Evolutionary conservation across 2,888 invertebrate genomes (phyloP).

Genomic region (Cancer borealis): DNA sequence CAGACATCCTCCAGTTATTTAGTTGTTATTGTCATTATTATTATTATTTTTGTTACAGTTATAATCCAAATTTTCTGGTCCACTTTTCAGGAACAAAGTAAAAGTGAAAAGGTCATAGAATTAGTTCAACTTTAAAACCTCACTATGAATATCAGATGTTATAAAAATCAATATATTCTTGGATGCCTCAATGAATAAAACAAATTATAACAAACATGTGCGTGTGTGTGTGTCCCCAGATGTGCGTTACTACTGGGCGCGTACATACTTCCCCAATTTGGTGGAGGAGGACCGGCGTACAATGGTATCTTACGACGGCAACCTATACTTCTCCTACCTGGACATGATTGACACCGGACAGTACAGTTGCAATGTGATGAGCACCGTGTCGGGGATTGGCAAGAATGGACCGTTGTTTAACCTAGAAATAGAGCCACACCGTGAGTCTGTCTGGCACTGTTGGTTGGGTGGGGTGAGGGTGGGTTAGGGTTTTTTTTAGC

Average conservation of each 20-base stretch:
- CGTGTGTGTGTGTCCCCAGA: slow-evolving; percentile 80
- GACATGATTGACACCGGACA: slow-evolving; percentile 93
- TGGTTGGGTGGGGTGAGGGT: not conserved
- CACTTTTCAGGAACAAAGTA: too few species aligned
- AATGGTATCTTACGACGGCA: slow-evolving; percentile 96
- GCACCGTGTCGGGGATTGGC: slow-evolving; percentile 91
- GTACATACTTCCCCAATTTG: slow-evolving; percentile 93
- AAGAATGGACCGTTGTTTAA: slow-evolving; percentile 94
- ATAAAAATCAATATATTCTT: too few species aligned
- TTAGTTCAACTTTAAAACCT: too few species aligned
- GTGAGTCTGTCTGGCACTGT: slow-evolving; percentile 50
- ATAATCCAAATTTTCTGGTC: not conserved
- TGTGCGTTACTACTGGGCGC: slow-evolving; percentile 94
- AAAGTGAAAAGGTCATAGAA: too few species aligned
- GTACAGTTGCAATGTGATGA: slow-evolving; percentile 95
- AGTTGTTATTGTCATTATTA: not conserved
- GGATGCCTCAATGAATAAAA: too few species aligned
- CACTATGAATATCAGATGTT: too few species aligned
- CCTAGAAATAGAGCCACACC: slow-evolving; percentile 88
- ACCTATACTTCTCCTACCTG: slow-evolving; percentile 95
- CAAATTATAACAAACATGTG: too few species aligned
- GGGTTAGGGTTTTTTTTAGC: not conserved
- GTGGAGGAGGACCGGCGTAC: slow-evolving; percentile 95
- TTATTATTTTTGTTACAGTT: slow-evolving; percentile 28
- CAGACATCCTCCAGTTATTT: too few species aligned